Percentiles rank a stretch among this genome's conserved stretches.
Conservation (phyloP, 2,888 invertebrate species). For the Heliconius ismenius region DNA sequence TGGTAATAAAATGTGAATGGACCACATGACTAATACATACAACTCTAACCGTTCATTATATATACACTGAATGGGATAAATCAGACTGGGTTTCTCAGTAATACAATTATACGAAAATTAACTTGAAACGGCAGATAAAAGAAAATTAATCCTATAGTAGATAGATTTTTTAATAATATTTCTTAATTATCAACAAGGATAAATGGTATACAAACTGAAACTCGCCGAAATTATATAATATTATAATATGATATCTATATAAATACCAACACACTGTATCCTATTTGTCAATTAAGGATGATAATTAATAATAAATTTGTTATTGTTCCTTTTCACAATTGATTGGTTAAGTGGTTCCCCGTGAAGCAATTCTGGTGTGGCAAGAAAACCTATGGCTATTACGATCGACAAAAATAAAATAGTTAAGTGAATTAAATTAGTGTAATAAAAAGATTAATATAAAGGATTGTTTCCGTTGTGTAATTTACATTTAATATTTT, state of each 20-base stretch:
- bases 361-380: conserved; percentile 49
- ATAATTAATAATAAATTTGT: conserved; percentile 58
- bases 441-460: neutral
- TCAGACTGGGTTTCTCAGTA: too few species aligned
- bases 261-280: neutral
- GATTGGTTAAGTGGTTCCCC: conserved; percentile 58
- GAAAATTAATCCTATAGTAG: neutral
- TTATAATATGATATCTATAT: neutral
- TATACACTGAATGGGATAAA: neutral
- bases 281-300: conserved; percentile 38
- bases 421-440: neutral
- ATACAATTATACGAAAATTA: too few species aligned
- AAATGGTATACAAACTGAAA: neutral
- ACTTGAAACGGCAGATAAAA: neutral
- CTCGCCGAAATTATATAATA: neutral
- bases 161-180: neutral
- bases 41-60: conserved; percentile 8
- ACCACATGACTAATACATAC: conserved; percentile 14
- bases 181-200: neutral
- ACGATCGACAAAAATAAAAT: neutral
- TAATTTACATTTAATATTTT: neutral
- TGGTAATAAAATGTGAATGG: conserved; percentile 20
- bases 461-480: neutral
- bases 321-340: conserved; percentile 58
- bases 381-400: neutral